Evolutionary conservation across 2,888 invertebrate species (phyloP).

Genomic region (Drosophila formosana): DNA sequence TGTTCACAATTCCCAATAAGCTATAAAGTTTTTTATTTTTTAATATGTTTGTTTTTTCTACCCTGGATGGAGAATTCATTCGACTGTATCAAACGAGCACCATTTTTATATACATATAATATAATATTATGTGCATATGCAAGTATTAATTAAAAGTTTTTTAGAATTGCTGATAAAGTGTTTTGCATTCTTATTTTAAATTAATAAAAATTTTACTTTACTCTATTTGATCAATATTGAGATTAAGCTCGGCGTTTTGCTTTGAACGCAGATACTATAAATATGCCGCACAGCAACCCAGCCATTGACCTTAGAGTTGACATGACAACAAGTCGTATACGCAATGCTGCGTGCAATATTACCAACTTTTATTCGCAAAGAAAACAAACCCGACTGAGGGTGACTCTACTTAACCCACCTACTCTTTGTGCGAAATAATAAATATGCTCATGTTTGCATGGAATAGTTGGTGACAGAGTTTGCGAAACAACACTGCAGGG

Average conservation of each 20-base stretch:
- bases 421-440: not conserved
- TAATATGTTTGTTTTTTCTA: not conserved
- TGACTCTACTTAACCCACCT: not conserved
- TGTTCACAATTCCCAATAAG: not conserved
- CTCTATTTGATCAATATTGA: not conserved
- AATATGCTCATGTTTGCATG: not conserved
- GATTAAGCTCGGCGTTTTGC: not conserved
- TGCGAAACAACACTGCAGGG: not conserved
- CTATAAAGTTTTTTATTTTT: not conserved
- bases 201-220: not conserved
- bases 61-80: not conserved
- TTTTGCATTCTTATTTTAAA: not conserved
- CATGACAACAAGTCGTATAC: constrained; percentile 1
- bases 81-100: not conserved
- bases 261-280: not conserved
- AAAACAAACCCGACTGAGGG: not conserved
- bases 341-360: not conserved
- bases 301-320: not conserved
- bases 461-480: not conserved
- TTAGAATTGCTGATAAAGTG: not conserved
- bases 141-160: not conserved
- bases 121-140: not conserved
- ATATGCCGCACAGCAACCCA: not conserved
- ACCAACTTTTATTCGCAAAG: not conserved
- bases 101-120: not conserved